Conservation (phyloP, 1,140 invertebrate genomes). For the Pseudomyrmex cubaensis region DNA sequence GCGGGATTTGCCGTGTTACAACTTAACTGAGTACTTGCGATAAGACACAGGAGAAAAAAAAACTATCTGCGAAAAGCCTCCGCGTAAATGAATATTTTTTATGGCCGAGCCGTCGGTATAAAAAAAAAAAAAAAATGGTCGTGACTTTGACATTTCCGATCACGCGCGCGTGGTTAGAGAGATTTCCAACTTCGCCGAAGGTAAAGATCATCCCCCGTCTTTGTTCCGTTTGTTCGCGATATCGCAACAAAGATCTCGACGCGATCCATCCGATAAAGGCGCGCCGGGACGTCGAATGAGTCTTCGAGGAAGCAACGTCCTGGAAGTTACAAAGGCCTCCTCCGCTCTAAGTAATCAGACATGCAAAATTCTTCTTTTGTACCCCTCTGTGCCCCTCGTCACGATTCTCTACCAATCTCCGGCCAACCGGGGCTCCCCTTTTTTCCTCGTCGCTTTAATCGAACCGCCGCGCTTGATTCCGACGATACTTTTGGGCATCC, state of each 20-base stretch:
- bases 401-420: neutral
- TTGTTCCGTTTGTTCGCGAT: conserved; percentile 15
- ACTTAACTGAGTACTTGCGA: neutral
- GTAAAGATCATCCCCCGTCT: conserved; percentile 1
- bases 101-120: neutral
- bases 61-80: neutral
- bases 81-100: conserved; percentile 5
- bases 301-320: conserved; percentile 66
- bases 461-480: conserved; percentile 65
- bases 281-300: conserved; percentile 65
- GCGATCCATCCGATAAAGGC: conserved; percentile 58
- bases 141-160: neutral
- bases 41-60: neutral
- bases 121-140: neutral
- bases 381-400: conserved; percentile 40
- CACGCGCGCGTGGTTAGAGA: neutral
- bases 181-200: neutral
- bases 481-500: conserved; percentile 57
- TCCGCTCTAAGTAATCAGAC: conserved; percentile 74
- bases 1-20: too few species aligned
- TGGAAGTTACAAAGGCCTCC: conserved; percentile 67
- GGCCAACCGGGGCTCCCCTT: neutral
- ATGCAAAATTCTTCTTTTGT: conserved; percentile 76
- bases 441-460: conserved; percentile 61
- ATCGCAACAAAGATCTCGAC: conserved; percentile 6